A percentile compares a stretch with the other conserved stretches of the same genome.
phyloP scores from a whole-genome alignment of 2,888 invertebrate species.

The Chymomyza amoena region DNA sequence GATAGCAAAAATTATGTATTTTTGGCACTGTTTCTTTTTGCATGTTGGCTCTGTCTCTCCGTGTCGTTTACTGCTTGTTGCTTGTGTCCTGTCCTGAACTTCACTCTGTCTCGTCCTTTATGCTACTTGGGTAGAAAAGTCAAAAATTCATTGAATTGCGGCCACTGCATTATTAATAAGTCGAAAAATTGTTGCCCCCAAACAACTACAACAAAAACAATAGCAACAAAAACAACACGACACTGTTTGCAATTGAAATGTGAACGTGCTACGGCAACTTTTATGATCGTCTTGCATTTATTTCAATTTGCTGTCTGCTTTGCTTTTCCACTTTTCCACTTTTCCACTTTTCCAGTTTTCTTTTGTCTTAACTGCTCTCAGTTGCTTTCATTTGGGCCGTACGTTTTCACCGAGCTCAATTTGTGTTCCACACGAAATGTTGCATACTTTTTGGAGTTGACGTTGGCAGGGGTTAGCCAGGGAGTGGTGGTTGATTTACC shows the following conservation, averaged over 20 bases:
- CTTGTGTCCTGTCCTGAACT: conserved; percentile 15
- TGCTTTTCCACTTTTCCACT: neutral
- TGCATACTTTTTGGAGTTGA: neutral
- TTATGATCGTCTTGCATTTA: conserved; percentile 67
- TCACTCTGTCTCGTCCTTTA: conserved; percentile 7
- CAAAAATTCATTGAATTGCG: conserved; percentile 75
- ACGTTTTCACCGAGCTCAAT: neutral
- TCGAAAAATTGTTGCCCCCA: conserved; percentile 53
- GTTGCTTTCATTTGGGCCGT: conserved; percentile 9
- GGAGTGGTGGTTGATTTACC: neutral
- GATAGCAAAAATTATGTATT: conserved; percentile 65
- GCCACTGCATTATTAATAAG: conserved; percentile 72
- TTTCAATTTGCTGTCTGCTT: conserved; percentile 66
- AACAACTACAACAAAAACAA: neutral
- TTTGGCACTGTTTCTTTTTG: conserved; percentile 21
- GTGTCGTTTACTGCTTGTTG: neutral
- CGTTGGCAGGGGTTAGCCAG: neutral
- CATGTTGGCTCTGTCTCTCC: neutral
- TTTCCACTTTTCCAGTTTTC: conserved; percentile 16
- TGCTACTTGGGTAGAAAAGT: conserved; percentile 45
- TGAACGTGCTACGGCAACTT: conserved; percentile 64
- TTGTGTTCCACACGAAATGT: neutral
- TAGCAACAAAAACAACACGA: neutral
- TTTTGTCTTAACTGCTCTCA: conserved; percentile 10
- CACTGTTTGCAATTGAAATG: neutral